Evolutionary conservation across 2,797 vertebrate genomes (phyloP).

Genomic region (Pipistrellus pygmaeus): DNA sequence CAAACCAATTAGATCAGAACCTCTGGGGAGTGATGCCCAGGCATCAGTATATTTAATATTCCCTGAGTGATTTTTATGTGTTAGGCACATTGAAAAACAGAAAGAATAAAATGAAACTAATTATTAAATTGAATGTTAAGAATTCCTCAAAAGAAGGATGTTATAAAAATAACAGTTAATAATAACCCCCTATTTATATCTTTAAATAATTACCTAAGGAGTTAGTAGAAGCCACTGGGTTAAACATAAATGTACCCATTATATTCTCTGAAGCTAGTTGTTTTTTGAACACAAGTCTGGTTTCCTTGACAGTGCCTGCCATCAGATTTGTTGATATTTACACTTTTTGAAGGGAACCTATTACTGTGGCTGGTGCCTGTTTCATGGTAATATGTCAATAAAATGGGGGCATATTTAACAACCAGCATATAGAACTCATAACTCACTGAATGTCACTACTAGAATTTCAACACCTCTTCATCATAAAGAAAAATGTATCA

Average conservation of each 20-base stretch:
- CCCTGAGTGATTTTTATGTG: neutral
- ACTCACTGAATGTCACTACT: slow-evolving; percentile 37
- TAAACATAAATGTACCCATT: neutral
- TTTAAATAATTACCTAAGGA: neutral
- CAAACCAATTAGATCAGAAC: neutral
- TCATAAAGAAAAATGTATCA: slow-evolving; percentile 24
- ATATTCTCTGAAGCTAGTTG: neutral
- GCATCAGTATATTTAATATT: neutral
- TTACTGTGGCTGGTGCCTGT: slow-evolving; percentile 15
- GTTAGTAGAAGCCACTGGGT: neutral
- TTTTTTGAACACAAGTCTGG: neutral
- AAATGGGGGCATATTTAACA: slow-evolving; percentile 58
- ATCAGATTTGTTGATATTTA: slow-evolving; percentile 44
- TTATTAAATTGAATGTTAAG: slow-evolving; percentile 32
- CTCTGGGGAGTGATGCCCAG: neutral
- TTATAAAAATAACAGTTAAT: neutral
- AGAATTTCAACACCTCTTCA: slow-evolving; percentile 61
- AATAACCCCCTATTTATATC: neutral
- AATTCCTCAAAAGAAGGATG: slow-evolving; percentile 9
- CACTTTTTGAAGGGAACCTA: slow-evolving; percentile 35
- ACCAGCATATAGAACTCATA: slow-evolving; percentile 24
- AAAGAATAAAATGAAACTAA: neutral
- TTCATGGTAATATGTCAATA: neutral
- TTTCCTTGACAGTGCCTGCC: slow-evolving; percentile 12
- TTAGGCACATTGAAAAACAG: slow-evolving; percentile 17